Evolutionary conservation across 2,888 invertebrate species (phyloP).

Genomic region (Tipula unca): DNA sequence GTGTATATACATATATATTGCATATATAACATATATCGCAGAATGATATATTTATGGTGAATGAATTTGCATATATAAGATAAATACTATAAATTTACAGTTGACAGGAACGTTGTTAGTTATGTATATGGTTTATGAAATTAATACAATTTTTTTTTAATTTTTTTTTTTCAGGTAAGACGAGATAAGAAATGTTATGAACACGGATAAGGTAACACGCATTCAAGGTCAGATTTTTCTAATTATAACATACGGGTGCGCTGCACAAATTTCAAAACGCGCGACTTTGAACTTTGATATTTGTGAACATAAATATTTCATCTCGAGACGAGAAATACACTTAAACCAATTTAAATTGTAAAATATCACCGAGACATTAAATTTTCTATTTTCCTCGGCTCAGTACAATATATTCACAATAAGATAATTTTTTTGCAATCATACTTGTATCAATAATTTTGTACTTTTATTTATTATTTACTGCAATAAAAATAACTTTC

Average conservation of each 20-base stretch:
- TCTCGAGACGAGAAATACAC: background rate
- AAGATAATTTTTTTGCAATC: background rate
- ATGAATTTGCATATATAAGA: background rate
- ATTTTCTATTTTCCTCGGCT: background rate
- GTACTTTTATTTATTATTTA: background rate
- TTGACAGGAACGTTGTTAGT: background rate
- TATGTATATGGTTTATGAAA: conserved; percentile 14
- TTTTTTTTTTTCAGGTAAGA: background rate
- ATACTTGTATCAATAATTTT: background rate
- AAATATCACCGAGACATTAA: background rate
- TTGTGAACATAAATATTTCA: background rate
- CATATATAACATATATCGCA: background rate
- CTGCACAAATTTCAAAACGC: background rate
- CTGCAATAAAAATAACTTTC: background rate
- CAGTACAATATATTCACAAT: no score
- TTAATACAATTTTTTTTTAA: background rate
- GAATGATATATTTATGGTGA: background rate
- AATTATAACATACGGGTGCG: background rate
- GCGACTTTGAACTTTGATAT: background rate
- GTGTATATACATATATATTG: no score
- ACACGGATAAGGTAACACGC: background rate
- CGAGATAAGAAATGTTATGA: background rate
- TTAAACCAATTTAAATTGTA: background rate
- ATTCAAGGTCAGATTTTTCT: background rate
- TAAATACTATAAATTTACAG: background rate